These are phyloP conservation scores for Drosophila lini DNA, from an alignment of 1,140 invertebrate genomes.

Conservation along the genomic window DNA sequence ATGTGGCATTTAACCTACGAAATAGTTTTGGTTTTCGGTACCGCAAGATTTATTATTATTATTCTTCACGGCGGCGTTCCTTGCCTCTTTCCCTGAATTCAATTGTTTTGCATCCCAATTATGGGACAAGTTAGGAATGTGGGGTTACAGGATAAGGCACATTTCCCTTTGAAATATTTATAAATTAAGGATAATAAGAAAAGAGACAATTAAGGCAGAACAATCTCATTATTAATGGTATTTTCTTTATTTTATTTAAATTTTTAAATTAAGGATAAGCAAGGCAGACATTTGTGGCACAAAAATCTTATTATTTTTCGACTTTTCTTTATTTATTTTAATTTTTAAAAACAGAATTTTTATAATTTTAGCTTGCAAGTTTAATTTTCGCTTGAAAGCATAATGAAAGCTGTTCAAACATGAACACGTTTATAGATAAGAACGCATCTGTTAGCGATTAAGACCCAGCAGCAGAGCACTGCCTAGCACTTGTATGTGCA, in stretches of 20 bases:
- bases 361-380: not conserved
- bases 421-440: too few species aligned
- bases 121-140: constrained; percentile 31
- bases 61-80: constrained; percentile 32
- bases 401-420: too few species aligned
- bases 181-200: not conserved
- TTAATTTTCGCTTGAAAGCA: not conserved
- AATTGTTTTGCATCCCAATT: constrained; percentile 50
- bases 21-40: constrained; percentile 44
- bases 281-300: not conserved
- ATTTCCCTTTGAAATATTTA: not conserved
- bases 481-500: too few species aligned
- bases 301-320: not conserved
- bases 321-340: not conserved
- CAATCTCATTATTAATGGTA: not conserved
- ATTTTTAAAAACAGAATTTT: not conserved
- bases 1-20: constrained; percentile 52
- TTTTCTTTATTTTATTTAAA: not conserved
- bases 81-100: constrained; percentile 16
- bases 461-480: too few species aligned
- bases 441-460: too few species aligned
- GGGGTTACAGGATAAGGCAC: not conserved
- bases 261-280: not conserved
- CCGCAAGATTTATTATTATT: constrained; percentile 52
- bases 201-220: not conserved